Evolutionary conservation across 1,140 invertebrate species (phyloP).

Genomic region (Scaptomyza montana): DNA sequence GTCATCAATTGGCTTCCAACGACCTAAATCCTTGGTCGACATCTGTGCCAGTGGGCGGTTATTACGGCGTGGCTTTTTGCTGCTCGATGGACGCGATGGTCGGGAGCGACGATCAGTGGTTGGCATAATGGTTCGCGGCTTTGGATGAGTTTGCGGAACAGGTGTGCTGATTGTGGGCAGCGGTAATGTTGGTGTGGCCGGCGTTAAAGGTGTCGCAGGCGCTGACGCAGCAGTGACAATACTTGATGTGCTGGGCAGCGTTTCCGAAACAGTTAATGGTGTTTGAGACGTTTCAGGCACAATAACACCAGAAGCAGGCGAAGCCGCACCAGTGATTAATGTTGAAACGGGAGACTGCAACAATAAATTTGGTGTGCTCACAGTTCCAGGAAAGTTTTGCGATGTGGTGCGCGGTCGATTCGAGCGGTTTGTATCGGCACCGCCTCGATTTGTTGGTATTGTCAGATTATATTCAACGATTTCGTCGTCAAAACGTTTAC

Average conservation of each 20-base stretch:
- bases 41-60: constrained; percentile 87
- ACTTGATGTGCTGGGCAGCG: constrained; percentile 36
- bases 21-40: constrained; percentile 93
- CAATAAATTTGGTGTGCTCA: constrained; percentile 78
- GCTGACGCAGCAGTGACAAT: constrained; percentile 29
- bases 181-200: constrained; percentile 32
- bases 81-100: constrained; percentile 68
- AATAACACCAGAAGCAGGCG: constrained; percentile 71
- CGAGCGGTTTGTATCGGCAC: constrained; percentile 84
- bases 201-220: constrained; percentile 28
- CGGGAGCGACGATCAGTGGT: constrained; percentile 48
- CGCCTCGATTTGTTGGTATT: constrained; percentile 86
- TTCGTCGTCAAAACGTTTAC: constrained; percentile 98
- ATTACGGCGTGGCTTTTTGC: constrained; percentile 85
- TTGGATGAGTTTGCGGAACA: constrained; percentile 26
- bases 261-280: constrained; percentile 71
- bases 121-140: constrained; percentile 47
- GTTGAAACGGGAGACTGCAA: constrained; percentile 39
- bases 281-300: constrained; percentile 58
- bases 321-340: constrained; percentile 70
- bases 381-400: constrained; percentile 84
- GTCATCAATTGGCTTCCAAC: constrained; percentile 99
- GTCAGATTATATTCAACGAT: constrained; percentile 94
- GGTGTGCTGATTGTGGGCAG: constrained; percentile 11
- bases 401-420: constrained; percentile 85